Conservation (phyloP, 2,888 invertebrate species). For the Tenthredo livida region DNA sequence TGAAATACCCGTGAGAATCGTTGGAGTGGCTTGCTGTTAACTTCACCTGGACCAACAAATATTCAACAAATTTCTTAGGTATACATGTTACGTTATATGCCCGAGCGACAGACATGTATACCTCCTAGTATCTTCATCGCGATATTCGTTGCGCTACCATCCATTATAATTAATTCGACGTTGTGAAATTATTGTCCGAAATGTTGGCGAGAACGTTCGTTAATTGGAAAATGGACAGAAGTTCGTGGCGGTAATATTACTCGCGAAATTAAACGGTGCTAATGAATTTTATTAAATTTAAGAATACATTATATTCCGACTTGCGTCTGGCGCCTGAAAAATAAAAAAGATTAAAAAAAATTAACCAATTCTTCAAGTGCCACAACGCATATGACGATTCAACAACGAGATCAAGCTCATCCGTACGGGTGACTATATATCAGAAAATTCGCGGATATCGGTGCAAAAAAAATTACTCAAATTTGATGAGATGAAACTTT, state of each 20-base stretch:
- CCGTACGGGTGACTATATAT: no score
- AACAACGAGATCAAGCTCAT: no score
- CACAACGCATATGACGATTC: no score
- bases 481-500: not conserved
- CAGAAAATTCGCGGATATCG: no score
- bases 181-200: conserved; percentile 6
- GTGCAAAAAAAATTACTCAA: no score
- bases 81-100: not conserved
- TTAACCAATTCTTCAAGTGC: no score
- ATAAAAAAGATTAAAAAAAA: not conserved
- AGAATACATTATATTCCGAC: not conserved
- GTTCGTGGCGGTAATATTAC: not conserved
- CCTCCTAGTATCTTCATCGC: not conserved
- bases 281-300: conserved; percentile 26
- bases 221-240: conserved; percentile 43
- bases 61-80: not conserved
- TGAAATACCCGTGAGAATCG: conserved; percentile 29
- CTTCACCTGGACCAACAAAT: conserved; percentile 27
- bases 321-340: not conserved
- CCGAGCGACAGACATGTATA: not conserved
- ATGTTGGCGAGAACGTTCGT: not conserved
- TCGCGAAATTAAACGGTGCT: conserved; percentile 22
- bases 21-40: conserved; percentile 11
- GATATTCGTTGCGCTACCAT: conserved; percentile 1
- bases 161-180: conserved; percentile 32